Evolutionary conservation across 2,888 invertebrate genomes (phyloP).

Genomic region (Melinaea menophilus): DNA sequence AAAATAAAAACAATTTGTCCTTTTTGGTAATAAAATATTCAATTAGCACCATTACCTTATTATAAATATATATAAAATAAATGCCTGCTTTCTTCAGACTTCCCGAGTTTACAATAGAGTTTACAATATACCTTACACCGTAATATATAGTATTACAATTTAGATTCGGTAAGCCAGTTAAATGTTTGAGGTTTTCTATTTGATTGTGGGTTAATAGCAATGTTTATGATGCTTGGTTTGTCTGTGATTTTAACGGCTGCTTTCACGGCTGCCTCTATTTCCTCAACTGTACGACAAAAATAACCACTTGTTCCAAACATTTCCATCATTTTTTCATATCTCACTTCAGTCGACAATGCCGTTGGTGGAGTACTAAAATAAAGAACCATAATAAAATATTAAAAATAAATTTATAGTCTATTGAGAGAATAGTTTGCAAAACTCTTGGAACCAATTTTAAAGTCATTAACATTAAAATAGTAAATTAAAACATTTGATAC

Average conservation of each 20-base stretch:
- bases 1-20: constrained; percentile 6
- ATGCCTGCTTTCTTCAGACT: no score
- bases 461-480: no score
- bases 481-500: background rate
- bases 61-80: no score
- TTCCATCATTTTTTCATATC: constrained; percentile 93
- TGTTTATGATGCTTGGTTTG: constrained; percentile 92
- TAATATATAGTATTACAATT: constrained; percentile 77
- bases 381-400: constrained; percentile 10
- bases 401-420: background rate
- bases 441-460: no score
- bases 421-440: no score
- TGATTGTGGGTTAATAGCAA: constrained; percentile 91
- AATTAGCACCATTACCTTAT: no score
- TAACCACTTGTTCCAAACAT: constrained; percentile 90
- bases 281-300: constrained; percentile 86
- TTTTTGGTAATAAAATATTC: background rate
- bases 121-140: background rate
- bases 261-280: constrained; percentile 84
- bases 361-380: constrained; percentile 88
- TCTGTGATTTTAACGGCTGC: constrained; percentile 82
- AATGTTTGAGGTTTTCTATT: constrained; percentile 94
- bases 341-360: constrained; percentile 85
- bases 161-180: constrained; percentile 95
- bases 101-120: no score